Base-by-base conservation (phyloP, 2,113 vertebrate genomes). In the Acanthisitta chloris region DNA sequence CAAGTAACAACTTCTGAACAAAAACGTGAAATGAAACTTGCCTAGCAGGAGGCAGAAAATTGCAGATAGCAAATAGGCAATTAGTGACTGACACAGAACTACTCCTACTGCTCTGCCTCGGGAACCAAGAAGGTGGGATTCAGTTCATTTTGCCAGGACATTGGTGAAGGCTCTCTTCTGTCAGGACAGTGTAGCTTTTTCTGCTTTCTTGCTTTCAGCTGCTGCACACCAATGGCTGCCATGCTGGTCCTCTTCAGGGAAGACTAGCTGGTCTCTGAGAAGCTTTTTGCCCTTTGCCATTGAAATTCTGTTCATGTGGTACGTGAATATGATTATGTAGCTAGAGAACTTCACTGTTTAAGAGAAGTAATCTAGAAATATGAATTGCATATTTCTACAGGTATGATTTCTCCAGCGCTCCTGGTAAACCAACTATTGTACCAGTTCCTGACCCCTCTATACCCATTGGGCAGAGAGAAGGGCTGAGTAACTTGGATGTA, bases 401-500 rank as follows among this genome's bases (percentile, higher is more conserved):
- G 46, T 97, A 95, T 82, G 94, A 97, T 71, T 98, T 97, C 87
- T 94, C 97, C 80, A 97, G 71, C 9, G 10, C 55, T 66, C 82
- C 90, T 77, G 90, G 77, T 42, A 95, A 94, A 71, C 88, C 76
- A 73, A 96, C 97, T 71, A 98, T 98, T 80, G 88, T 97, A 64
- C 97, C 97, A 12, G 61, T 97, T 85, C 97, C 94, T 69, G 88
- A 97, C 49, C 66, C 91, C 23, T 92, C 80, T 38, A 58, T 96
- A 92, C 80, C 78, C 40, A 97, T 97, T 78, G 97, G 97, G 59
- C 97, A 98, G 82, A 97, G 96, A 89, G 91, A 90, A 48, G 97
- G 97, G 29, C 88, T 98, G 86, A 97, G 97, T 86, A 88, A 95
- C 64, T 92, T 97, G 66, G 97, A 97, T 62, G 96, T 97, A 40